Evolutionary conservation across 2,888 invertebrate species (phyloP).

Genomic region (Himalopsyche tibetana): DNA sequence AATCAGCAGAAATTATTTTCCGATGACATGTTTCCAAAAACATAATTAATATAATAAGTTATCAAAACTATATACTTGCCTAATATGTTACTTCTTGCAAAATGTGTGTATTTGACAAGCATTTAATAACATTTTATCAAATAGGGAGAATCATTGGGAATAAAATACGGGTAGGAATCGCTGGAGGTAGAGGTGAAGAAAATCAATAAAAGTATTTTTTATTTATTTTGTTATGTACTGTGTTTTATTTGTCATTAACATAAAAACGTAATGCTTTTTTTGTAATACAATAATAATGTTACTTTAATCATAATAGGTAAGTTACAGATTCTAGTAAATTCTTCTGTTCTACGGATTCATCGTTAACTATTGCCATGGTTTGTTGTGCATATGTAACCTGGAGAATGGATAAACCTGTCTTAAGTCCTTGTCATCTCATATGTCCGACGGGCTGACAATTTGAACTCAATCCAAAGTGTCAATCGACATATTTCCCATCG

Average conservation of each 20-base stretch:
- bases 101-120: no score
- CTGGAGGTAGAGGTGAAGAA: background rate
- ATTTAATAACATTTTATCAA: no score
- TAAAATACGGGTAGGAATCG: background rate
- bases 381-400: constrained; percentile 61
- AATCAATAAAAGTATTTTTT: background rate
- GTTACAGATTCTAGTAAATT: constrained; percentile 64
- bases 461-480: constrained; percentile 46
- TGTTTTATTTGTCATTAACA: constrained; percentile 78
- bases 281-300: constrained; percentile 67
- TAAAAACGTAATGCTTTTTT: constrained; percentile 77
- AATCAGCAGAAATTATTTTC: no score
- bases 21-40: no score
- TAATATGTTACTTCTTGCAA: no score
- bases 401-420: constrained; percentile 60
- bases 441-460: background rate
- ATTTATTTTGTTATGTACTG: constrained; percentile 65
- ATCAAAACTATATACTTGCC: no score
- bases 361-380: constrained; percentile 62
- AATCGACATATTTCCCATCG: constrained; percentile 53
- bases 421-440: constrained; percentile 53
- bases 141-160: no score
- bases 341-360: constrained; percentile 60
- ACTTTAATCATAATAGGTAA: constrained; percentile 64
- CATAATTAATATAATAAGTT: no score